Base-by-base conservation (phyloP, 2,888 invertebrate species). In the Sesamia inferens region DNA sequence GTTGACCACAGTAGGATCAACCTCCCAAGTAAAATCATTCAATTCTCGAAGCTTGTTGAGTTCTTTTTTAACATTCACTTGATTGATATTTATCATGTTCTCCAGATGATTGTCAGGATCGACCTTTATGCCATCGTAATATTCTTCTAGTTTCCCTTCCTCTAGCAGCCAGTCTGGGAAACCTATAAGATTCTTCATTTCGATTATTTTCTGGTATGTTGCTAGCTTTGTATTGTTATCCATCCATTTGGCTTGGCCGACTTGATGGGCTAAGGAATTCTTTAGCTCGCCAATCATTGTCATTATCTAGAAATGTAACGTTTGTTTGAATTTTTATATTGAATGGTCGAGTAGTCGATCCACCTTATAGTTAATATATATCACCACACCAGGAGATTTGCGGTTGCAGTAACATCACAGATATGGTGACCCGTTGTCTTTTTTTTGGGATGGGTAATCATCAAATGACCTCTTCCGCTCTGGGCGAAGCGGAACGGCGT, bases 81-180 rank as follows among this genome's bases (percentile, higher is more conserved):
- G 96, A 66, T 98, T 94, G 51, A 98, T 95, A 81, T 95, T 97
- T 67, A 98, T 94, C 97, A 98, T 97, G 85, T 98, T 98, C 74
- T 97, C 96, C 83, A 98, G 93, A 92, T 97, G 98, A 0, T 95
- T 96, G 48, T 96, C 95, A 19, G 93, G 92, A 75, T 97, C 95
- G 16, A 98, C 93, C 74, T 96, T 94, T 80, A 98, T 97, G 58
- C 97, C 97, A 78, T 96, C 91, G 89, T 98, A 98, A 90, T 97
- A 97, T 64, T 95, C 92, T 85, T 98, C 97, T 64, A 98, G 91
- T 68, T 96, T 95, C 0, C 97, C 97, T 42, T 97, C 96, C 83
- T 98, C 96, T 65, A 97, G 96, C 4, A 98, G 94, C 98, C 98
- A 98, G 68, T 97, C 96, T 0, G 98, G 98, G 90, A 97, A 98